phyloP scores from a whole-genome alignment of 1,140 invertebrate species.

The Trichogramma pretiosum region DNA sequence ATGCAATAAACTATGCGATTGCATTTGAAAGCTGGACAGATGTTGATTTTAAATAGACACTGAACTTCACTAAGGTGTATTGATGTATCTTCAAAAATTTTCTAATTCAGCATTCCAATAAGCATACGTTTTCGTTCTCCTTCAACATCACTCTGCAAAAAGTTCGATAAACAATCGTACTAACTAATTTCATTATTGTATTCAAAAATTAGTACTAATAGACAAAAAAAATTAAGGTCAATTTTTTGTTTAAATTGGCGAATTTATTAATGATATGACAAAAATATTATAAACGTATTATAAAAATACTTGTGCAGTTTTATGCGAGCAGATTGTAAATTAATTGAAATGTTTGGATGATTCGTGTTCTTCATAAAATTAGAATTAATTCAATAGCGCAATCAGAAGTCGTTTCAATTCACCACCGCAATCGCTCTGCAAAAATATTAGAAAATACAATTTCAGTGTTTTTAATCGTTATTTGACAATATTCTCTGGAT shows the following conservation, averaged over 20 bases:
- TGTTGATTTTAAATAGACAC: no score
- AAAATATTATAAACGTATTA: constrained; percentile 5
- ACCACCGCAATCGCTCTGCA: constrained; percentile 50
- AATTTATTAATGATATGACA: constrained; percentile 4
- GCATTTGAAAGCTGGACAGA: no score
- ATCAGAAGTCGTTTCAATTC: constrained; percentile 51
- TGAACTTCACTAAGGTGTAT: no score
- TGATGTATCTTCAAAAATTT: constrained; percentile 6
- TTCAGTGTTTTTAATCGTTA: no score
- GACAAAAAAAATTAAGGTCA: no score
- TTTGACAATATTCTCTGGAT: no score
- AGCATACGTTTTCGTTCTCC: constrained; percentile 54
- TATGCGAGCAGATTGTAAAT: constrained; percentile 19
- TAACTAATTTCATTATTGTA: constrained; percentile 19
- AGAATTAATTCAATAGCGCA: constrained; percentile 41
- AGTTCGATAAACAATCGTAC: constrained; percentile 17
- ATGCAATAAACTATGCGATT: no score
- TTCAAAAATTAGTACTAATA: no score
- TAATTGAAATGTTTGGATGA: constrained; percentile 13
- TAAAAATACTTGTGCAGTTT: neutral
- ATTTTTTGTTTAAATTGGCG: neutral
- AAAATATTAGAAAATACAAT: constrained; percentile 31
- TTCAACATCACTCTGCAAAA: constrained; percentile 42
- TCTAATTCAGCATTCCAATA: constrained; percentile 45
- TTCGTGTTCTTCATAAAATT: constrained; percentile 20